These are phyloP conservation scores for Acleris holmiana DNA, from an alignment of 2,888 invertebrate species.

Conservation along the genomic window DNA sequence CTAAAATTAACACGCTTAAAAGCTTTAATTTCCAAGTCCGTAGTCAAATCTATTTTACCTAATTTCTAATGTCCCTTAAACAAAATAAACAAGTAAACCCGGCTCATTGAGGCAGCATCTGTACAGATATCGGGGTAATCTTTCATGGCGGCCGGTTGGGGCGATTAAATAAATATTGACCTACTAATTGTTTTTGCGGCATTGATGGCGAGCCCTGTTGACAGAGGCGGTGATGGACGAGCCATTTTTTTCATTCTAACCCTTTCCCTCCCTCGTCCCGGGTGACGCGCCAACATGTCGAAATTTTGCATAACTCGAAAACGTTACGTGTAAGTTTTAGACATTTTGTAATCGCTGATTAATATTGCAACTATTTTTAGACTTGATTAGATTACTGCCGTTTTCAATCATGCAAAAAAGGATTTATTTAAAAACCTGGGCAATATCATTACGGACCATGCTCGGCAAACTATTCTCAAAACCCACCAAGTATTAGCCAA, in stretches of 20 bases:
- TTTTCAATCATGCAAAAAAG: no score
- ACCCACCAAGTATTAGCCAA: no score
- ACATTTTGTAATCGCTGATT: constrained; percentile 17
- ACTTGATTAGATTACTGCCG: no score
- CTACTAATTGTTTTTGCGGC: constrained; percentile 82
- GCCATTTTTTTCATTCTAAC: constrained; percentile 69
- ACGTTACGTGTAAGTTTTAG: constrained; percentile 23
- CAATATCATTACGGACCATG: no score
- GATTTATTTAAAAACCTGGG: no score
- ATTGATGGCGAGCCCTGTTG: constrained; percentile 73
- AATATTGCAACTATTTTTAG: not conserved
- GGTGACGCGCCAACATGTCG: constrained; percentile 60
- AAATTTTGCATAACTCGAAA: constrained; percentile 36
- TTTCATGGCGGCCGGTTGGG: constrained; percentile 61
- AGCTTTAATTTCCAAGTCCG: not conserved
- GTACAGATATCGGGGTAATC: constrained; percentile 56
- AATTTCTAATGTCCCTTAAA: not conserved
- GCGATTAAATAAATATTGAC: constrained; percentile 81
- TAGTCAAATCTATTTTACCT: not conserved
- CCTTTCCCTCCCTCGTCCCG: constrained; percentile 57
- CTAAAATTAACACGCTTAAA: not conserved
- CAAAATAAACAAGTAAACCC: not conserved
- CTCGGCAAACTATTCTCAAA: no score
- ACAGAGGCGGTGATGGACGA: constrained; percentile 78
- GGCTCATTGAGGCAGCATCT: constrained; percentile 25